Conservation (phyloP, 2,888 invertebrate species). For the Muscina levida region DNA sequence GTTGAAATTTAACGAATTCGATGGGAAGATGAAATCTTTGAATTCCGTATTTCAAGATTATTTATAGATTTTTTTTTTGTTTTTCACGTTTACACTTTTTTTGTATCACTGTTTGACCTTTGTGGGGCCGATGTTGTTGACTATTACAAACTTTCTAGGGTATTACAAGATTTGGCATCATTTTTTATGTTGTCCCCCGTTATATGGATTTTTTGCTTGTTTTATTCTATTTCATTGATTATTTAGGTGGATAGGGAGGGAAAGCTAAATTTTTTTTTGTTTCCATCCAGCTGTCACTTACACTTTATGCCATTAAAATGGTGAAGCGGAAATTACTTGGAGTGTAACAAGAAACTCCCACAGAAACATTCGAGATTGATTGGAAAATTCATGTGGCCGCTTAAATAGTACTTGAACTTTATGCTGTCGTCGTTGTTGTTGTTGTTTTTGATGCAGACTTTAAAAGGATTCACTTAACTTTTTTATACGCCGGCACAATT, state of each 20-base stretch:
- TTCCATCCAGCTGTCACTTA: slow-evolving; percentile 32
- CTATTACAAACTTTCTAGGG: not conserved
- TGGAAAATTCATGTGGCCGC: too few species aligned
- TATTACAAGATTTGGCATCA: not conserved
- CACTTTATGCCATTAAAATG: slow-evolving; percentile 6
- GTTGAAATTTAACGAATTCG: slow-evolving; percentile 7
- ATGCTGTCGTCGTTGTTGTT: too few species aligned
- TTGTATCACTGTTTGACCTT: not conserved
- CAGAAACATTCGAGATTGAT: not conserved
- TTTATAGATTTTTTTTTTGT: not conserved
- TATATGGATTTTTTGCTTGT: not conserved
- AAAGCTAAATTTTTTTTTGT: too few species aligned
- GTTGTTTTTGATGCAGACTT: not conserved
- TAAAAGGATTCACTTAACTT: slow-evolving; percentile 19
- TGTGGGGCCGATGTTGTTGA: not conserved
- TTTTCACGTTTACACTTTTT: slow-evolving; percentile 1
- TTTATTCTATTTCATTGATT: not conserved
- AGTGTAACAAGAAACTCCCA: not conserved
- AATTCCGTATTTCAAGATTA: not conserved
- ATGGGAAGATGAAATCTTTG: not conserved
- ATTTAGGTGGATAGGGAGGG: too few species aligned
- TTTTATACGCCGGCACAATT: not conserved
- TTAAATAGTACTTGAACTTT: too few species aligned
- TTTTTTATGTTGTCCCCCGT: not conserved
- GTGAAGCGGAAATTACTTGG: slow-evolving; percentile 23